Percentiles rank a stretch among this genome's conserved stretches.
These are phyloP conservation scores for Phalacrocorax brasilianus DNA, from an alignment of 2,113 vertebrate species.

Conservation along the genomic window DNA sequence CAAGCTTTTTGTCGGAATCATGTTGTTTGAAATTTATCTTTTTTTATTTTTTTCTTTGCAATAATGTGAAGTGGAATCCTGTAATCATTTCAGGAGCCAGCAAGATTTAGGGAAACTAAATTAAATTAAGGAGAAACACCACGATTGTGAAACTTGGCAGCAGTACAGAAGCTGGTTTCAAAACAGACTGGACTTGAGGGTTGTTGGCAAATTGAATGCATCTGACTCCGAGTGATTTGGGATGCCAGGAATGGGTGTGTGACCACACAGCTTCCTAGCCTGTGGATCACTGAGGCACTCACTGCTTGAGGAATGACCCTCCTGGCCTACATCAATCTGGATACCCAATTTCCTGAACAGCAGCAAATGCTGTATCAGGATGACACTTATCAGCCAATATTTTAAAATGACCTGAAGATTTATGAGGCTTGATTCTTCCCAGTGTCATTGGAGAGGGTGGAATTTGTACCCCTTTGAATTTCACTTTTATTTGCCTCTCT, in stretches of 20 bases:
- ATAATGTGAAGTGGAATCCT: not conserved
- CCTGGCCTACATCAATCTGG: not conserved
- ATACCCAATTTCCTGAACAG: not conserved
- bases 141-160: conserved; percentile 22
- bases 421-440: not conserved
- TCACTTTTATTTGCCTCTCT: not conserved
- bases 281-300: not conserved
- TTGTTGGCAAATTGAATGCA: not conserved
- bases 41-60: not conserved
- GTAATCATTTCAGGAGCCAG: not conserved
- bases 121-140: conserved; percentile 3
- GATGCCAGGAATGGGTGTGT: not conserved
- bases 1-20: not conserved
- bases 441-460: not conserved
- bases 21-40: not conserved
- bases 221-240: not conserved
- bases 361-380: not conserved
- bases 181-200: not conserved
- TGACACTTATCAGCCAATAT: not conserved
- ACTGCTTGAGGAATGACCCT: not conserved
- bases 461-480: not conserved
- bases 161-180: not conserved
- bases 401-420: not conserved
- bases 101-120: conserved; percentile 1
- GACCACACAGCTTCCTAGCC: not conserved